These are phyloP conservation scores for Hemithea aestivaria DNA, from an alignment of 2,888 invertebrate genomes.

Conservation along the genomic window DNA sequence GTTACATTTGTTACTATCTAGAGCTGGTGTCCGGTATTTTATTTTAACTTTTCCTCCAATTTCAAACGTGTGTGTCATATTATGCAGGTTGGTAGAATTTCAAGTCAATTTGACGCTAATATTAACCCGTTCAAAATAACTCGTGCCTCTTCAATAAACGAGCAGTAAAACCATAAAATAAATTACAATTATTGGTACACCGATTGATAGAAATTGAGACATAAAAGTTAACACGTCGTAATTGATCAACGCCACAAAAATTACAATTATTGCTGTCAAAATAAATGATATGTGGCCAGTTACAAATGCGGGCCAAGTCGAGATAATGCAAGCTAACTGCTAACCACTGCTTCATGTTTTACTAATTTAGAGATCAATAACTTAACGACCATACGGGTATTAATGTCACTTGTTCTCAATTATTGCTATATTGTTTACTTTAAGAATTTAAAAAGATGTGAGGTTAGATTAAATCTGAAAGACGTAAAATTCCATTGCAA, in stretches of 20 bases:
- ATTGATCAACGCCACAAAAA: conserved; percentile 62
- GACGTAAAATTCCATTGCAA: too few species aligned
- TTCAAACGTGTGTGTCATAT: too few species aligned
- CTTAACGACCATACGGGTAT: conserved; percentile 54
- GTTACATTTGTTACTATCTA: too few species aligned
- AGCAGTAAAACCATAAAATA: conserved; percentile 7
- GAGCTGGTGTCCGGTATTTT: too few species aligned
- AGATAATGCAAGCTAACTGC: conserved; percentile 37
- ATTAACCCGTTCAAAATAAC: too few species aligned
- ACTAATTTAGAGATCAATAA: conserved; percentile 59
- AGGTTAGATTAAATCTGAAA: too few species aligned
- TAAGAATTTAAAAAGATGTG: too few species aligned
- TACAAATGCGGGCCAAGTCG: conserved; percentile 65
- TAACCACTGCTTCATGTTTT: conserved; percentile 44
- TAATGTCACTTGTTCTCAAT: conserved; percentile 29
- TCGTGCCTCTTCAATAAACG: conserved; percentile 1
- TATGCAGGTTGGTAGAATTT: too few species aligned
- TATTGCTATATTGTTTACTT: too few species aligned
- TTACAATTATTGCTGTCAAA: conserved; percentile 61
- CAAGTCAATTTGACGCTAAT: too few species aligned
- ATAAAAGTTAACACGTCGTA: conserved; percentile 59
- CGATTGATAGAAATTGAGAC: conserved; percentile 46
- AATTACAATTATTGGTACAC: conserved; percentile 13
- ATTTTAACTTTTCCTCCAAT: too few species aligned
- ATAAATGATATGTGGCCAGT: conserved; percentile 70